Percentiles rank a stretch among this genome's conserved stretches.
Conservation (phyloP, 2,888 invertebrate genomes). For the Druceiella hillmani region DNA sequence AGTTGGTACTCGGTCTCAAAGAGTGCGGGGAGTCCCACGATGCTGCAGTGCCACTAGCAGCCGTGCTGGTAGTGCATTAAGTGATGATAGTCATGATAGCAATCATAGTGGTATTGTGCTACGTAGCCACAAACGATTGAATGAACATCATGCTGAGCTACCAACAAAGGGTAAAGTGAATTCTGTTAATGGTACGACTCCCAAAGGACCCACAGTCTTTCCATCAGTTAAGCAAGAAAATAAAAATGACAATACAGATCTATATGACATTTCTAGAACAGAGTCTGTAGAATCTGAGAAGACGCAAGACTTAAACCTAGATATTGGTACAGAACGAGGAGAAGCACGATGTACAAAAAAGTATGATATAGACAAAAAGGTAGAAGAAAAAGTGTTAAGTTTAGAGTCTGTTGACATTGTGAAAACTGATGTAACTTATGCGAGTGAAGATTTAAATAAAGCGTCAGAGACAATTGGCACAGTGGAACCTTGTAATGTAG, state of each 20-base stretch:
- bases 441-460: background rate
- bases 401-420: background rate
- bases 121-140: conserved; percentile 56
- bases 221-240: too few species aligned
- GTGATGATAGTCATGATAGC: conserved; percentile 35
- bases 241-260: too few species aligned
- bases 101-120: conserved; percentile 51
- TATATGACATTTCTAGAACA: too few species aligned
- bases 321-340: too few species aligned
- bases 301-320: too few species aligned
- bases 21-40: conserved; percentile 33
- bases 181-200: too few species aligned
- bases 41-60: conserved; percentile 49
- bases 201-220: too few species aligned
- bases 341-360: too few species aligned
- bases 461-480: background rate
- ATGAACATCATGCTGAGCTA: conserved; percentile 22
- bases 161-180: background rate
- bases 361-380: too few species aligned
- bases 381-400: background rate
- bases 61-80: conserved; percentile 29
- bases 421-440: background rate
- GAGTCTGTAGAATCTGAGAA: too few species aligned
- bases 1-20: conserved; percentile 33
- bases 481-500: conserved; percentile 2